These are phyloP conservation scores for Cyprinus carpio DNA, from an alignment of 2,113 vertebrate genomes.

Conservation along the genomic window DNA sequence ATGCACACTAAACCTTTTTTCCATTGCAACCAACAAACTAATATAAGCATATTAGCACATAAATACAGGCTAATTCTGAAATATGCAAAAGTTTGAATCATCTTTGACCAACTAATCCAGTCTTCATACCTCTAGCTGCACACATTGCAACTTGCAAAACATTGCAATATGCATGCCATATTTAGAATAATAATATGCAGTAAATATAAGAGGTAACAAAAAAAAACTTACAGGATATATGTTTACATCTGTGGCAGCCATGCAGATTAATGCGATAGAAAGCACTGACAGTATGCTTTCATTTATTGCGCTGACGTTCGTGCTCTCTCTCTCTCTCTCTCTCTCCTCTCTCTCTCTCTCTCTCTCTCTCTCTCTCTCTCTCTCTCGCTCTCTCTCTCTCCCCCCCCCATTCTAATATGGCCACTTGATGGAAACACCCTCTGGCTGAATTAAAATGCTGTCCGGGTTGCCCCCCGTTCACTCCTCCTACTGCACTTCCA, in stretches of 20 bases:
- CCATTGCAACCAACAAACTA: not conserved
- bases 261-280: constrained; percentile 65
- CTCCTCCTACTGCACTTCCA: not conserved
- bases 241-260: constrained; percentile 85
- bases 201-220: constrained; percentile 36
- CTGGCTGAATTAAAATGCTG: constrained; percentile 62
- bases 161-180: not conserved
- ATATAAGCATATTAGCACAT: not conserved
- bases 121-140: not conserved
- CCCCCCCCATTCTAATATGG: constrained; percentile 70
- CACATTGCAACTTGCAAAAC: not conserved
- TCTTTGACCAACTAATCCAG: not conserved
- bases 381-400: constrained; percentile 57
- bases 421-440: constrained; percentile 87
- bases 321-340: constrained; percentile 62
- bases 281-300: constrained; percentile 53
- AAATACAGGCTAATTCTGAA: not conserved
- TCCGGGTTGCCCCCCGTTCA: not conserved
- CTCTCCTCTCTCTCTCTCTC: constrained; percentile 47
- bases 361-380: constrained; percentile 71
- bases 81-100: not conserved
- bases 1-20: not conserved
- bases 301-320: constrained; percentile 60
- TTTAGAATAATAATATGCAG: not conserved
- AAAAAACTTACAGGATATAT: constrained; percentile 78